phyloP scores from a whole-genome alignment of 2,888 invertebrate species.

The Drosophila stalkeri region DNA sequence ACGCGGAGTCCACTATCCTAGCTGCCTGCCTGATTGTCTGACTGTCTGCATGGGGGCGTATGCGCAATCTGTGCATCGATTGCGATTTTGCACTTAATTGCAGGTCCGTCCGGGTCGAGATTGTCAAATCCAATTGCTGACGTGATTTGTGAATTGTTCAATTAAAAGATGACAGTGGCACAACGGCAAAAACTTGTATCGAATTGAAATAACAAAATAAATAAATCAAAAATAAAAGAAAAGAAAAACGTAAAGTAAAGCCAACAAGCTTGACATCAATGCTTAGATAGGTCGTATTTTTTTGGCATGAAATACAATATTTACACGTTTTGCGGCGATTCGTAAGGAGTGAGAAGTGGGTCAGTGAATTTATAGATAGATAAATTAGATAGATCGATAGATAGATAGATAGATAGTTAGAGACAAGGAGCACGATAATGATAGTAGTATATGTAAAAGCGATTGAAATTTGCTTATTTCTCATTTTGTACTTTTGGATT shows the following conservation, averaged over 20 bases:
- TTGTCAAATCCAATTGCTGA: conserved; percentile 23
- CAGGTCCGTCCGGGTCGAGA: conserved; percentile 5
- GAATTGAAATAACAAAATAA: conserved; percentile 19
- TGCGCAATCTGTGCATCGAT: conserved; percentile 37
- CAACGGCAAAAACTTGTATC: conserved; percentile 9
- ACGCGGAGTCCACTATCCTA: not conserved
- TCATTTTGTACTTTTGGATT: conserved; percentile 41
- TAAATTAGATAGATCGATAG: conserved; percentile 35
- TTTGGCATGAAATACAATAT: conserved; percentile 61
- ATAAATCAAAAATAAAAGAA: not conserved
- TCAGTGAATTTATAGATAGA: conserved; percentile 49
- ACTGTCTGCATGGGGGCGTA: conserved; percentile 26
- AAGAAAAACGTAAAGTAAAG: conserved; percentile 1
- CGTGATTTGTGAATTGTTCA: conserved; percentile 17
- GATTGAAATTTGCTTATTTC: conserved; percentile 61
- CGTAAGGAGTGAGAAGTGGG: conserved; percentile 28
- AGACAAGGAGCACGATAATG: conserved; percentile 60
- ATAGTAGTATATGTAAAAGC: conserved; percentile 65
- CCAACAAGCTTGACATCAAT: conserved; percentile 15
- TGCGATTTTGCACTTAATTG: conserved; percentile 21
- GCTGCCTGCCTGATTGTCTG: no score
- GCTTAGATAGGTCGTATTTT: conserved; percentile 5
- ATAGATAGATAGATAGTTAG: conserved; percentile 35
- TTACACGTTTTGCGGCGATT: conserved; percentile 54
- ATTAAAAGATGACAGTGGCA: conserved; percentile 39